Evolutionary conservation across 2,113 vertebrate genomes (phyloP), one percentile per base, ranked within the genome.

Genomic region (Oriolus oriolus): DNA sequence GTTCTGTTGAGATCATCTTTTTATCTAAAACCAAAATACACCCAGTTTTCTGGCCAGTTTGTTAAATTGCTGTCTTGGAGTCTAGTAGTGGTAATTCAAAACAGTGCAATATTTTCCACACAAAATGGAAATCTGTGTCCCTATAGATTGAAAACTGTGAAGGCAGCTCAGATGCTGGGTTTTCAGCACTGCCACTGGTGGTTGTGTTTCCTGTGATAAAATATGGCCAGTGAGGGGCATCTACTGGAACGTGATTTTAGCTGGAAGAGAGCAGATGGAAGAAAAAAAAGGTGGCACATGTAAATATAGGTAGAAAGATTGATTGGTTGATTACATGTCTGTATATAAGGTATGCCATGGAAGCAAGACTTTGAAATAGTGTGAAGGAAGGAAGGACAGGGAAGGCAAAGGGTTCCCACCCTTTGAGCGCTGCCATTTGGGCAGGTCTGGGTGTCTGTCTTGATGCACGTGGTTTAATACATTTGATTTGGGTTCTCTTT

Each of bases 401-500:
- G 35, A 47, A 84, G n/a, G 31, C 11, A 31, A 7, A 66, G 21
- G 7, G 24, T 52, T 59, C 37, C 35, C 18, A 8, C 39, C 30
- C 16, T 37, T 75, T 50, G 56, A 23, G 59, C 3, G 0, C 10
- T 53, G 37, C 64, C 42, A 1, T 28, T 41, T 0, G 3, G 66
- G 27, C 57, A 56, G 44, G 20, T 10, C 14, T 31, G 39, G 2
- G 1, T 20, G 28, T 39, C 31, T 27, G 1, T 26, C 39, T 37
- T 26, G 6, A 14, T 44, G 33, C 16, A 2, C 13, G 44, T 78
- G 26, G 11, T 91, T 94, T 96, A 73, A 96, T 68, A 26, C 21
- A 27, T 74, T 93, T 41, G 31, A 37, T 82, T 82, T 60, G 53
- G 97, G 69, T 74, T 91, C 90, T 90, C 65, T 90, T 76, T 96